Base-by-base conservation (phyloP, 2,888 invertebrate genomes). In the Tanytarsus gracilentus region DNA sequence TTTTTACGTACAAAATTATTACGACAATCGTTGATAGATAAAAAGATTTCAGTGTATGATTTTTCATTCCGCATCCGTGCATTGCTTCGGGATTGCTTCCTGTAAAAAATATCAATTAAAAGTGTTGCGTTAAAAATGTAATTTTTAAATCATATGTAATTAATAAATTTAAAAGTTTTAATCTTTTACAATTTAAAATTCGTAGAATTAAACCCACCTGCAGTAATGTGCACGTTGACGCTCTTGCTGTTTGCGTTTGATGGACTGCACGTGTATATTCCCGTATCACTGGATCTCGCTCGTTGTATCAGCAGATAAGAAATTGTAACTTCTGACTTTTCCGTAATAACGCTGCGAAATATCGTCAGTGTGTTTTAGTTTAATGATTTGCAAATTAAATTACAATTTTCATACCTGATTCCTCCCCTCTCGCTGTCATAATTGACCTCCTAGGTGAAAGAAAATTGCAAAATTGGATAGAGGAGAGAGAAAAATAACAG, bases 361-460 rank as follows among this genome's bases (percentile, higher is more conserved):
- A n/a, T n/a, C n/a, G n/a, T n/a, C n/a, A n/a, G n/a, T n/a, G n/a
- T n/a, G n/a, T n/a, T n/a, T n/a, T n/a, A n/a, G n/a, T n/a, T n/a
- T n/a, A n/a, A n/a, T n/a, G n/a, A n/a, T n/a, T n/a, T n/a, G n/a
- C n/a, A n/a, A n/a, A n/a, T n/a, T n/a, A n/a, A n/a, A n/a, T n/a
- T n/a, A n/a, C n/a, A n/a, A n/a, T n/a, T n/a, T n/a, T 30, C 30
- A 30, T 9, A 7, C 7, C 30, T 87, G 50, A 91, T 89, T 2
- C 90, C 90, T 6, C 90, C 90, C 61, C 90, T 79, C 2, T 88
- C 86, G 18, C 89, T 89, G 74, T 90, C 90, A 75, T 90, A 91
- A 77, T 89, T 91, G 68, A 91, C 90, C 75, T 89, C 88, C 88
- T 89, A 5, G n/a, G n/a, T 5, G n/a, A 27, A n/a, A 25, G 25